Conservation (phyloP, 2,113 vertebrate genomes). For the Eulemur macaco region DNA sequence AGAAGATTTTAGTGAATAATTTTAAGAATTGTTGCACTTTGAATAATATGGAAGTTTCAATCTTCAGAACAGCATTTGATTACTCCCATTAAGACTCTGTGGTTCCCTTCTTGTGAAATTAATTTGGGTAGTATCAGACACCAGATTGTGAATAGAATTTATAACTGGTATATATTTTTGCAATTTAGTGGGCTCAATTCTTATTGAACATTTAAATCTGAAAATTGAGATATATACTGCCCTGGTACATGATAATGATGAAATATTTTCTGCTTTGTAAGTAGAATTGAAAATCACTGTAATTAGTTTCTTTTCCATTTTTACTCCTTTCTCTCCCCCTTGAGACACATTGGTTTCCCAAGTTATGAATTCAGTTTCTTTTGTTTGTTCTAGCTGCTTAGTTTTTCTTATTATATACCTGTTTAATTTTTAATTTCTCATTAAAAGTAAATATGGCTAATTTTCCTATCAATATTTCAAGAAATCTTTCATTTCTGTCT, state of each 20-base stretch:
- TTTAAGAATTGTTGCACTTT: constrained; percentile 17
- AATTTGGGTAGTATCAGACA: constrained; percentile 35
- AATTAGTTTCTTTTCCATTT: constrained; percentile 56
- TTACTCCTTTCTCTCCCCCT: not conserved
- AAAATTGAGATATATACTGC: constrained; percentile 49
- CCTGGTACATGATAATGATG: constrained; percentile 53
- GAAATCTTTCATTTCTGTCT: constrained; percentile 63
- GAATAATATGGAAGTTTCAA: not conserved
- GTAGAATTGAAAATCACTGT: constrained; percentile 60
- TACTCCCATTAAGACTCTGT: not conserved
- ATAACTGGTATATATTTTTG: constrained; percentile 2
- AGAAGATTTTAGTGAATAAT: not conserved
- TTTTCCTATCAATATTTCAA: constrained; percentile 69
- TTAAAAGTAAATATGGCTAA: constrained; percentile 75
- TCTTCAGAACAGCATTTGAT: not conserved
- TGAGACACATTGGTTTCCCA: constrained; percentile 60
- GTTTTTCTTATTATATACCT: constrained; percentile 69
- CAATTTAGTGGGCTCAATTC: constrained; percentile 40
- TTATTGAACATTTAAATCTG: constrained; percentile 62
- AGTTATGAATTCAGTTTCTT: constrained; percentile 69
- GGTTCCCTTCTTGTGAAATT: constrained; percentile 51
- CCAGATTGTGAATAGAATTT: constrained; percentile 36
- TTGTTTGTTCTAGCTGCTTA: constrained; percentile 70
- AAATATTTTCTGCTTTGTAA: constrained; percentile 62
- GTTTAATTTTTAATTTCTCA: constrained; percentile 80